These are phyloP conservation scores for Orcinus orca DNA, from an alignment of 2,113 vertebrate genomes.

Conservation along the genomic window DNA sequence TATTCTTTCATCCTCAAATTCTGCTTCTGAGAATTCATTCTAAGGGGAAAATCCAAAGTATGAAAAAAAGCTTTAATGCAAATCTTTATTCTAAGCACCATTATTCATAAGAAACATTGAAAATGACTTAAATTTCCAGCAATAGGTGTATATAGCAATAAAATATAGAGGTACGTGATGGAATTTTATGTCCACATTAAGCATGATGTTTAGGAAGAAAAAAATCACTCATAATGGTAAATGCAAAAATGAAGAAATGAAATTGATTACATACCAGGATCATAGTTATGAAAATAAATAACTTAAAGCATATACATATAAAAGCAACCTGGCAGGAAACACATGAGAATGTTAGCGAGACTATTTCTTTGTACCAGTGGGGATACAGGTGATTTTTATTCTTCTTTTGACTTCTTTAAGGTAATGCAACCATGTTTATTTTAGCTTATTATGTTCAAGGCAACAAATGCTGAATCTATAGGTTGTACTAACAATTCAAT, in stretches of 20 bases:
- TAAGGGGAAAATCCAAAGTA: background rate
- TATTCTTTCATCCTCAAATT: background rate
- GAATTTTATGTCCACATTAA: background rate
- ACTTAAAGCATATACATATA: background rate
- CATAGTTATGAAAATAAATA: background rate
- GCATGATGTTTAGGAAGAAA: background rate
- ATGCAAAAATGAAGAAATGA: background rate
- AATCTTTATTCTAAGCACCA: background rate
- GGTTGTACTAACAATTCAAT: background rate
- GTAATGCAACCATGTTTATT: background rate
- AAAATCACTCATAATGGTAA: background rate
- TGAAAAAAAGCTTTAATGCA: background rate
- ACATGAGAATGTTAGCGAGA: background rate
- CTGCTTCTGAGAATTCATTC: background rate
- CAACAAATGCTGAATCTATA: background rate
- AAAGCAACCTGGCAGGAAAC: background rate
- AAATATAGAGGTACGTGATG: background rate
- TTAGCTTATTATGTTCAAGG: background rate
- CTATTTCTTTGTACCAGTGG: background rate
- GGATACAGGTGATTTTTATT: background rate
- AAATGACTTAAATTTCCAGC: background rate
- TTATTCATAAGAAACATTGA: background rate
- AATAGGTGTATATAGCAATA: background rate
- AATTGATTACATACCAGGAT: background rate
- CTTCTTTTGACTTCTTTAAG: background rate